Evolutionary conservation across 2,888 invertebrate genomes (phyloP).

Genomic region (Ochropacha duplaris): DNA sequence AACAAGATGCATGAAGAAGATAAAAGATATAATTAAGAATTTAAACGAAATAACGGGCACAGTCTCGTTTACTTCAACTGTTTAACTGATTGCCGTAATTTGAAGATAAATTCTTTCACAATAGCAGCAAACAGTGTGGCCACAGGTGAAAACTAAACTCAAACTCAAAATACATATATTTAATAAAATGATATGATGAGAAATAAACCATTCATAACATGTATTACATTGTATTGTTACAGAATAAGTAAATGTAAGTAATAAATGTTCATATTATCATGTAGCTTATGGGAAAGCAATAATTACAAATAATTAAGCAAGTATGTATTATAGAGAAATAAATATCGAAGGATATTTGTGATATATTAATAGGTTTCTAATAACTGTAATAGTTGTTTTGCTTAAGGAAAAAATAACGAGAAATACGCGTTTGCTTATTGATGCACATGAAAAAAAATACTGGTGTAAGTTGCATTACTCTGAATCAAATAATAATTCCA

Average conservation of each 20-base stretch:
- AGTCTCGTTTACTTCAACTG: conserved; percentile 33
- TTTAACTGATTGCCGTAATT: conserved; percentile 46
- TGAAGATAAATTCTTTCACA: conserved; percentile 51
- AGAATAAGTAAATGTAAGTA: neutral
- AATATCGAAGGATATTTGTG: neutral
- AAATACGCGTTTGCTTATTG: conserved; percentile 12
- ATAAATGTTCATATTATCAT: neutral
- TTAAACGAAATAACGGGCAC: conserved; percentile 18
- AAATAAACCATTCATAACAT: neutral
- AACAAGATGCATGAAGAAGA: neutral
- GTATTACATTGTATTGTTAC: neutral
- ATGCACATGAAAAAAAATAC: conserved; percentile 14
- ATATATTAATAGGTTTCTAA: conserved; percentile 18
- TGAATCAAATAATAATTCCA: neutral
- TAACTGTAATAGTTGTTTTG: conserved; percentile 26
- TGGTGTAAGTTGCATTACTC: neutral
- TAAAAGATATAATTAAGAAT: neutral
- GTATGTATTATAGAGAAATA: conserved; percentile 3
- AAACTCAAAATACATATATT: conserved; percentile 13
- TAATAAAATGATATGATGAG: conserved; percentile 8
- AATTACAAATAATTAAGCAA: neutral
- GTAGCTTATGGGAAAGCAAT: neutral
- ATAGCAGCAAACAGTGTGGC: conserved; percentile 32
- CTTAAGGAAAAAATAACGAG: conserved; percentile 16
- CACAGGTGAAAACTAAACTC: conserved; percentile 26